phyloP scores from a whole-genome alignment of 2,888 invertebrate species.

The Cataglyphis albicans region DNA sequence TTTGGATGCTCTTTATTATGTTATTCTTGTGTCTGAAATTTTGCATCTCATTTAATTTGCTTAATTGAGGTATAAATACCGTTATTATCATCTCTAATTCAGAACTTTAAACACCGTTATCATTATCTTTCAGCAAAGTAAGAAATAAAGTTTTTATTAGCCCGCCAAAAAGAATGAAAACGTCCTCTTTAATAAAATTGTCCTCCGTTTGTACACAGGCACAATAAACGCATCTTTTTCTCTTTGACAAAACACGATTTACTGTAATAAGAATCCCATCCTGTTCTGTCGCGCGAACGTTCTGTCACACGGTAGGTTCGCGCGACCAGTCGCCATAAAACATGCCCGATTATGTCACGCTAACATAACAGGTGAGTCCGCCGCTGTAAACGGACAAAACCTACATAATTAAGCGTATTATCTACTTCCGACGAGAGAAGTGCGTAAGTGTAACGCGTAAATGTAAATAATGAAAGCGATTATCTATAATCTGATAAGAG shows the following conservation, averaged over 20 bases:
- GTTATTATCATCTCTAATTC: not conserved
- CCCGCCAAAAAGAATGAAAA: not conserved
- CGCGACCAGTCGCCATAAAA: slow-evolving; percentile 57
- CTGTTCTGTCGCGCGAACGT: slow-evolving; percentile 10
- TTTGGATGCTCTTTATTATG: not conserved
- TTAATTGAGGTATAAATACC: not conserved
- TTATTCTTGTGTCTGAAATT: not conserved
- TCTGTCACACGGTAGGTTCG: slow-evolving; percentile 9
- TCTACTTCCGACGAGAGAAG: slow-evolving; percentile 61
- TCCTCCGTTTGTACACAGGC: not conserved
- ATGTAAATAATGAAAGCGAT: slow-evolving; percentile 62
- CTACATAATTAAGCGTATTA: slow-evolving; percentile 71
- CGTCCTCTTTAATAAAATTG: slow-evolving; percentile 24
- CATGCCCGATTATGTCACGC: slow-evolving; percentile 75
- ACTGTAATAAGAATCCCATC: slow-evolving; percentile 36
- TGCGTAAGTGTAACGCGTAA: slow-evolving; percentile 51
- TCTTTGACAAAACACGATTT: slow-evolving; percentile 3
- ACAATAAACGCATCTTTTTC: not conserved
- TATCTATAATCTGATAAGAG: slow-evolving; percentile 74
- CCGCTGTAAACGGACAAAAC: slow-evolving; percentile 72
- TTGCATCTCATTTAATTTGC: not conserved
- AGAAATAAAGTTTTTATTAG: not conserved
- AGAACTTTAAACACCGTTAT: not conserved
- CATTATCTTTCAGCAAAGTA: not conserved
- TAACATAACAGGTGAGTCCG: slow-evolving; percentile 58